A percentile compares a stretch with the other conserved stretches of the same genome.
These are phyloP conservation scores for Melanotaenia maccullochi DNA, from an alignment of 2,797 vertebrate genomes.

Conservation along the genomic window DNA sequence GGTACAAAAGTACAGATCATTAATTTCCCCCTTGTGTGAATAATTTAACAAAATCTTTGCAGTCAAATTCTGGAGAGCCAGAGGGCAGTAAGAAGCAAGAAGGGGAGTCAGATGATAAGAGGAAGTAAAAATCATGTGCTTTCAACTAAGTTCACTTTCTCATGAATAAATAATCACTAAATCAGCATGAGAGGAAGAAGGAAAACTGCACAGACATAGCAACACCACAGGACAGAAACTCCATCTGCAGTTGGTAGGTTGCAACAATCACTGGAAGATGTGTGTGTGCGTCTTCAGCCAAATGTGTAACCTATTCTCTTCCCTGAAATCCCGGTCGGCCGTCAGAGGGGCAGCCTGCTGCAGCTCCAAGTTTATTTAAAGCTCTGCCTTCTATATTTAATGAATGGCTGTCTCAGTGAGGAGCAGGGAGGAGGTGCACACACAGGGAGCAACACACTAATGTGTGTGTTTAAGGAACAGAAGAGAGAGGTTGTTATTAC, in stretches of 20 bases:
- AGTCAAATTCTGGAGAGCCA: not conserved
- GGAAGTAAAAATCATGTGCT: slow-evolving; percentile 39
- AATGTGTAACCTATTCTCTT: slow-evolving; percentile 65
- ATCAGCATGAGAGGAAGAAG: no score
- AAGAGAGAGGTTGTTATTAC: slow-evolving; percentile 69
- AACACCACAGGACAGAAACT: no score
- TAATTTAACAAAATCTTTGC: not conserved
- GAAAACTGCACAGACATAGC: no score
- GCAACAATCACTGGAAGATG: no score
- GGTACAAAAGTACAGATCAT: no score
- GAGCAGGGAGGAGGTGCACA: slow-evolving; percentile 45
- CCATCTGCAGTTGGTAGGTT: no score
- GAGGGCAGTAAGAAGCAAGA: not conserved
- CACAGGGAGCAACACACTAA: slow-evolving; percentile 52
- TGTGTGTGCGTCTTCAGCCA: slow-evolving; percentile 9
- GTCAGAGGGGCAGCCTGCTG: slow-evolving; percentile 54
- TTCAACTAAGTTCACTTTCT: slow-evolving; percentile 32
- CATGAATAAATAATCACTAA: slow-evolving; percentile 62
- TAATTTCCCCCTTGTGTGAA: not conserved
- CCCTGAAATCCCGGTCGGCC: slow-evolving; percentile 61
- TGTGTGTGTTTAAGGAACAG: slow-evolving; percentile 72
- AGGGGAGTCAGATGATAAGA: slow-evolving; percentile 24
- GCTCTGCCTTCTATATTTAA: slow-evolving; percentile 81
- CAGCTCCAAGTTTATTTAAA: slow-evolving; percentile 78
- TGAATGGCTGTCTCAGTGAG: slow-evolving; percentile 72